Percentiles rank a stretch among this genome's conserved stretches.
These are phyloP conservation scores for Drosophila nr. fundita DNA, from an alignment of 2,888 invertebrate species.

Conservation along the genomic window DNA sequence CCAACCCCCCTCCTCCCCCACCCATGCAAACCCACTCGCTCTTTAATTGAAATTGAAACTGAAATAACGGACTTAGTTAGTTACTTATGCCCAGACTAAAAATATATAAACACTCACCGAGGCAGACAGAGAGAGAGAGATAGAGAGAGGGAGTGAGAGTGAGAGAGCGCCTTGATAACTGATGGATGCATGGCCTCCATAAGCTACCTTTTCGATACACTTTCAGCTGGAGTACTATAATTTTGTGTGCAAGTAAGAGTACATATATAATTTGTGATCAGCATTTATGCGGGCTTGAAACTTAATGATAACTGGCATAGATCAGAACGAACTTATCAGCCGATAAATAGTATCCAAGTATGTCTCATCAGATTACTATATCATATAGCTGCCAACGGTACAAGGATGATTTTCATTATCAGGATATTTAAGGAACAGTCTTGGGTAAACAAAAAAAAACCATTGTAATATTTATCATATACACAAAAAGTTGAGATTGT, in stretches of 20 bases:
- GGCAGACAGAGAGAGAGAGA: background rate
- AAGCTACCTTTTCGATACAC: constrained; percentile 3
- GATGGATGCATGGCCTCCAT: constrained; percentile 16
- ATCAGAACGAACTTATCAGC: background rate
- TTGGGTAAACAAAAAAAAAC: background rate
- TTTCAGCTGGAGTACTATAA: background rate
- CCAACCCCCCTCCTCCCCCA: background rate
- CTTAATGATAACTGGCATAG: background rate
- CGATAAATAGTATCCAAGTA: background rate
- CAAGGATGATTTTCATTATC: background rate
- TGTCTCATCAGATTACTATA: background rate
- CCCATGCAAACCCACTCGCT: background rate
- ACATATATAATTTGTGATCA: background rate
- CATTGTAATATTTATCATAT: background rate
- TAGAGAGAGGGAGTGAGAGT: background rate
- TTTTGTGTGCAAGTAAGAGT: background rate
- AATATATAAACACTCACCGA: constrained; percentile 50
- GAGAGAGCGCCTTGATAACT: constrained; percentile 24
- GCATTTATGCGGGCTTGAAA: background rate
- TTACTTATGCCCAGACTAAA: constrained; percentile 67
- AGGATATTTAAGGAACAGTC: background rate
- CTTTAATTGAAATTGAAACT: constrained; percentile 75
- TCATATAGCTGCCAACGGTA: background rate
- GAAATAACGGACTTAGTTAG: constrained; percentile 70
- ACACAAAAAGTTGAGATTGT: background rate